These are phyloP conservation scores for Phyllostomus discolor DNA, from an alignment of 2,113 vertebrate genomes.

Conservation along the genomic window DNA sequence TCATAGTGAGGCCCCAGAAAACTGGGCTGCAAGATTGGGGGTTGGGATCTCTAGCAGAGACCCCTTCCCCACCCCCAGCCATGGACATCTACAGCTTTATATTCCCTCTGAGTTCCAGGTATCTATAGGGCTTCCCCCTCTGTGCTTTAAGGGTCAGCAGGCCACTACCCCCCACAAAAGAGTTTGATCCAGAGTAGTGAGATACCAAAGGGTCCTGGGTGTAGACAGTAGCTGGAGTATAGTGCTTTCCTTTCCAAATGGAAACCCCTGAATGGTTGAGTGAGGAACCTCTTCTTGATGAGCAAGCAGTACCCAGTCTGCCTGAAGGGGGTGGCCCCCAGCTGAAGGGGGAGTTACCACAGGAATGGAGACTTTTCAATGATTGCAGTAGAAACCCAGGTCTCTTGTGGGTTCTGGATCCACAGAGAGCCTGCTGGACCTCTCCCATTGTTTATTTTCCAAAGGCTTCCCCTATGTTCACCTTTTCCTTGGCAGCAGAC, in stretches of 20 bases:
- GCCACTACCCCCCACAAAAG: conserved; percentile 3
- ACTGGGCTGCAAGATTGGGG: conserved; percentile 61
- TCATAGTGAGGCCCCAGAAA: conserved; percentile 16
- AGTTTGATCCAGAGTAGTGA: conserved; percentile 13
- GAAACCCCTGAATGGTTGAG: background rate
- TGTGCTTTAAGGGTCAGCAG: conserved; percentile 29
- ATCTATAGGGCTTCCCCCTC: background rate
- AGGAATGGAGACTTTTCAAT: background rate
- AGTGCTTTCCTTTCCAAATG: background rate
- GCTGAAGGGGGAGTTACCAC: background rate
- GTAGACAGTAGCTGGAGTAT: background rate
- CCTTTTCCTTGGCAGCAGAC: background rate
- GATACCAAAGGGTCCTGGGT: background rate
- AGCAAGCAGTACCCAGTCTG: background rate
- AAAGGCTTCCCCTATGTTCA: conserved; percentile 9
- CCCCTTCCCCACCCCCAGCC: background rate
- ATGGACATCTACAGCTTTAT: background rate
- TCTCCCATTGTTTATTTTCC: conserved; percentile 36
- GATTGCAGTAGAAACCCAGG: background rate
- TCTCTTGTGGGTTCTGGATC: background rate
- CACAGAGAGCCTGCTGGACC: background rate
- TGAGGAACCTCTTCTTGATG: background rate
- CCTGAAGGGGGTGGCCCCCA: background rate
- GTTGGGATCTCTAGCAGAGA: conserved; percentile 24
- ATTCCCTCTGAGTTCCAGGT: background rate